Base-by-base conservation (phyloP, 2,113 vertebrate species). In the Synchiropus splendidus region DNA sequence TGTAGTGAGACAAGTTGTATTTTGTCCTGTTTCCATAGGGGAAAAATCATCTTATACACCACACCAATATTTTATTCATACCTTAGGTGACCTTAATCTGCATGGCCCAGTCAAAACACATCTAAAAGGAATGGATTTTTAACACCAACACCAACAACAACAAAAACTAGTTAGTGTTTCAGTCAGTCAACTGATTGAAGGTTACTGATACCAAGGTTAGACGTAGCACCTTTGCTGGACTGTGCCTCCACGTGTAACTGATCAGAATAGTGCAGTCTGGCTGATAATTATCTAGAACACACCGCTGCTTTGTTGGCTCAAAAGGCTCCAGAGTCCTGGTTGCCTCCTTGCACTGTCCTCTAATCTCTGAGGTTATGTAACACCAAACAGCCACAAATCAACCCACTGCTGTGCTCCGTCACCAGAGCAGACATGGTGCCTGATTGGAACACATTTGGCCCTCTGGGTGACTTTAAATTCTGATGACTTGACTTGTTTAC, bases 341-440 rank as follows among this genome's bases (percentile, higher is more conserved):
- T 62, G 51, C 51, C 14, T 52, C 64, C 38, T 49, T 30, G 58
- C 36, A 43, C 51, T 38, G 59, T 60, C 51, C 48, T 32, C 21
- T 74, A 67, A 72, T 72, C 62, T 64, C 48, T 16, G 9, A 4
- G 18, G 30, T 75, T 72, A 66, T 45, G 12, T 61, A 81, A 78
- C 13, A 15, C 16, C 40, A 45, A 6, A 61, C 49, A 34, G 11
- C 43, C 49, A 50, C 39, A 38, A 32, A 62, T 51, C 58, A 36
- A 21, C 43, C 30, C 11, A 12, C 18, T 6, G 16, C 18, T 50
- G 8, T 10, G 17, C 61, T 40, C 18, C 18, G 18, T 30, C 14
- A 41, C 13, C 45, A 50, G 18, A 41, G 13, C 34, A n/a, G 31
- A 44, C 36, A 54, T 41, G 12, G 48, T 21, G 34, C 27, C 37